These are phyloP conservation scores for Desoria tigrina DNA, from an alignment of 2,888 invertebrate genomes.

Conservation along the genomic window DNA sequence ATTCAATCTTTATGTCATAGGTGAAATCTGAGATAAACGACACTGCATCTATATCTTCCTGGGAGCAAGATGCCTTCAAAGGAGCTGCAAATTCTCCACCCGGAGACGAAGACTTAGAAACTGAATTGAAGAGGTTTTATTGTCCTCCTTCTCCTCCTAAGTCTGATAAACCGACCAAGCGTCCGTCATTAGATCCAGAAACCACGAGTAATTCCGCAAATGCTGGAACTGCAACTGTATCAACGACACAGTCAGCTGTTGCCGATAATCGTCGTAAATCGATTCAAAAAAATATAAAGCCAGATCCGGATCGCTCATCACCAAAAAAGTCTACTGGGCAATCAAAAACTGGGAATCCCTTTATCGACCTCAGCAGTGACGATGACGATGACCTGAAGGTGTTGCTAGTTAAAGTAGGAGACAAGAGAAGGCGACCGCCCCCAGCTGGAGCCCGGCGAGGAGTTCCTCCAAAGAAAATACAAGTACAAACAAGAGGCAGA, in stretches of 20 bases:
- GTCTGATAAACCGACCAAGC: not conserved
- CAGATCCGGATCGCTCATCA: not conserved
- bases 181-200: not conserved
- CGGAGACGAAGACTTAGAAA: constrained; percentile 9
- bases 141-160: constrained; percentile 9
- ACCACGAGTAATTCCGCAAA: not conserved
- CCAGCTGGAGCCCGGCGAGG: not conserved
- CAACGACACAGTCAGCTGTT: not conserved
- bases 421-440: not conserved
- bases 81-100: not conserved
- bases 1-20: no score
- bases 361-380: not conserved
- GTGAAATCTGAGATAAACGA: no score
- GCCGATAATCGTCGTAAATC: not conserved
- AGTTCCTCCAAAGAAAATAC: not conserved
- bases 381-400: constrained; percentile 11
- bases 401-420: not conserved
- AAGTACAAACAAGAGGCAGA: not conserved
- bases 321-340: not conserved
- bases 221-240: not conserved
- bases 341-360: not conserved
- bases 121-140: constrained; percentile 11
- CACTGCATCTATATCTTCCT: not conserved
- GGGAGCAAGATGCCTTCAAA: constrained; percentile 11
- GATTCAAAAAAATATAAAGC: not conserved